Evolutionary conservation across 2,888 invertebrate genomes (phyloP), one percentile per base, ranked within the genome.

Genomic region (Eupithecia subumbrata): DNA sequence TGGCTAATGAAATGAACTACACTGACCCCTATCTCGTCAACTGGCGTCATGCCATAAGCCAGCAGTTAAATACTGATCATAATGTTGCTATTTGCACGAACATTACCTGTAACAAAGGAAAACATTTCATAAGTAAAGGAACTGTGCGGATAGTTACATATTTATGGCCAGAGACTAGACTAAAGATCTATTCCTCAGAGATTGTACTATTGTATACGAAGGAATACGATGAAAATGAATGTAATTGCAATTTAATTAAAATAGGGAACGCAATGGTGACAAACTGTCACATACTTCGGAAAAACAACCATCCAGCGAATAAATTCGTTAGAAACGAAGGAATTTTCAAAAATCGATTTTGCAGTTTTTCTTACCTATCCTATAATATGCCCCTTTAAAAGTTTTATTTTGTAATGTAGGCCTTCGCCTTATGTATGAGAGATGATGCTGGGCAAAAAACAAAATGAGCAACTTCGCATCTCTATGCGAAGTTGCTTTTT

Each of bases 91-190:
- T 56, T 56, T 22, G 52, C 52, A 22, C 64, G 34, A 18, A 18
- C 2, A 64, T 64, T 64, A 64, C 64, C 64, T 64, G 64, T 9
- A 64, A 64, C 64, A 64, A 64, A 64, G 18, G 63, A 64, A 34
- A 16, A 34, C 18, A 34, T 34, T 16, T 34, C 64, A 3, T 64
- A 12, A 34, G 64, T 34, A 64, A 18, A 34, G 18, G 2, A 64
- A 64, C 34, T 30, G 2, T 22, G 8, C 12, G 43, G 8, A 43
- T 43, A 43, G 43, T 43, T 40, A 43, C 43, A 48, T n/a, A 11
- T 52, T 52, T n/a, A n/a, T 52, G 52, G 52, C 22, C n/a, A 56
- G 22, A 0, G 11, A 22, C n/a, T 22, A 22, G n/a, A 37, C 2
- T 22, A 56, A 56, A 56, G 11, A 56, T 56, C 11, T 56, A 37